phyloP scores from a whole-genome alignment of 2,113 vertebrate species.

The Zonotrichia leucophrys region DNA sequence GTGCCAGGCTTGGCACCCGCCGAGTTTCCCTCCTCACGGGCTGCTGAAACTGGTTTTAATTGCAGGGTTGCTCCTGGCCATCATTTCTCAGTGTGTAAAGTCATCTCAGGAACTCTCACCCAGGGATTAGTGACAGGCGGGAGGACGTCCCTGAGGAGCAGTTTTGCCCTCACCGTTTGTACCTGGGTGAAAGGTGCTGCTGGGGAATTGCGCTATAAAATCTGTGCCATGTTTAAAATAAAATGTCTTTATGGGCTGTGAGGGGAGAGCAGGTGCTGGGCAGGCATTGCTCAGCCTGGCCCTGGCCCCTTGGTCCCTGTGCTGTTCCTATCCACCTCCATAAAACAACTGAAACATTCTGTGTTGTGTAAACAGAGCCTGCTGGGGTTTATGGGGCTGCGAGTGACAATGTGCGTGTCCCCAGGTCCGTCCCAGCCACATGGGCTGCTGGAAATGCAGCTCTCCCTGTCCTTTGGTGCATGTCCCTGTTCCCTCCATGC shows the following conservation, averaged over 20 bases:
- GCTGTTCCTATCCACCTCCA: neutral
- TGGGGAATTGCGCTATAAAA: neutral
- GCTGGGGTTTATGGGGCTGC: neutral
- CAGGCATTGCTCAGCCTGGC: neutral
- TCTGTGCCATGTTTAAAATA: neutral
- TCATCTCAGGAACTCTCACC: neutral
- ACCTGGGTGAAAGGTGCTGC: conserved; percentile 33
- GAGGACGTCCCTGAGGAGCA: neutral
- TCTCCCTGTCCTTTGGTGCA: accelerated
- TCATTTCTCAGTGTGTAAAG: neutral
- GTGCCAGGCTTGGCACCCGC: accelerated
- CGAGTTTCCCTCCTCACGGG: neutral
- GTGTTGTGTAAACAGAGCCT: conserved; percentile 44
- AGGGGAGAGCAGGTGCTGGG: conserved; percentile 11
- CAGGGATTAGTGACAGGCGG: neutral
- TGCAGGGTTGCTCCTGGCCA: conserved; percentile 14
- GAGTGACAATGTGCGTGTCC: neutral
- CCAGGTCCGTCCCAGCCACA: neutral
- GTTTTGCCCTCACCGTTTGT: neutral
- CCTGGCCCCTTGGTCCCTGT: neutral
- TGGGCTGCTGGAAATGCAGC: neutral
- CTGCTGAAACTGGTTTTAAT: conserved; percentile 37
- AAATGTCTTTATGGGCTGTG: conserved; percentile 1
- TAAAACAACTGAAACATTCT: conserved; percentile 56
- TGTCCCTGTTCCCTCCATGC: neutral